Base-by-base conservation (phyloP, 2,113 vertebrate species). In the Dolichotis patagonum region DNA sequence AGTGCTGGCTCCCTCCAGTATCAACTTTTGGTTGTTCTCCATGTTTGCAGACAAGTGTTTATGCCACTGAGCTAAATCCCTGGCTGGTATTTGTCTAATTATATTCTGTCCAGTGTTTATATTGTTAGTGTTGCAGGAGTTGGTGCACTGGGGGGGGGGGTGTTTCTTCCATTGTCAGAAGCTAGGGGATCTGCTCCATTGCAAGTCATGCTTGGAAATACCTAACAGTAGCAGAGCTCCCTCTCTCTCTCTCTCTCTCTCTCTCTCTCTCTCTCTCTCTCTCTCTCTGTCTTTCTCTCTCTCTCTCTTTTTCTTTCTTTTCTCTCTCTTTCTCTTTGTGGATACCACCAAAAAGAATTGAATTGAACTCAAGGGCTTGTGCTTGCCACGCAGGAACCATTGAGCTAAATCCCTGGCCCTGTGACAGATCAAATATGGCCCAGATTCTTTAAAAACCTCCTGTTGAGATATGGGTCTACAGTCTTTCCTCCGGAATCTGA, bases 21-120 rank as follows among this genome's bases (percentile, higher is more conserved):
- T 86, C 30, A 83, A 69, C 22, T 67, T 92, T 96, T 75, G 82
- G 54, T 90, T 92, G 38, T 28, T 96, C 8, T 96, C 14, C 46
- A 73, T 14, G 67, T 35, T 26, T 41, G 81, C 3, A n/a, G 26
- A n/a, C n/a, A n/a, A n/a, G n/a, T n/a, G n/a, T n/a, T n/a, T n/a
- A n/a, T n/a, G n/a, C n/a, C n/a, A n/a, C n/a, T n/a, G n/a, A n/a
- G n/a, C n/a, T n/a, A n/a, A n/a, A n/a, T n/a, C n/a, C n/a, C n/a
- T n/a, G n/a, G n/a, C n/a, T n/a, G n/a, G 3, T 96, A 85, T 43
- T 77, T 43, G 12, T 96, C 85, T 75, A n/a, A 83, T 88, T 52
- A 41, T 69, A 80, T 78, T 93, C 91, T 78, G 14, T 71, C 54
- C n/a, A 86, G 14, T 71, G 63, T 80, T 90, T 86, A 90, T 46